Conservation (phyloP, 2,888 invertebrate species). For the Ceraclea dissimilis region DNA sequence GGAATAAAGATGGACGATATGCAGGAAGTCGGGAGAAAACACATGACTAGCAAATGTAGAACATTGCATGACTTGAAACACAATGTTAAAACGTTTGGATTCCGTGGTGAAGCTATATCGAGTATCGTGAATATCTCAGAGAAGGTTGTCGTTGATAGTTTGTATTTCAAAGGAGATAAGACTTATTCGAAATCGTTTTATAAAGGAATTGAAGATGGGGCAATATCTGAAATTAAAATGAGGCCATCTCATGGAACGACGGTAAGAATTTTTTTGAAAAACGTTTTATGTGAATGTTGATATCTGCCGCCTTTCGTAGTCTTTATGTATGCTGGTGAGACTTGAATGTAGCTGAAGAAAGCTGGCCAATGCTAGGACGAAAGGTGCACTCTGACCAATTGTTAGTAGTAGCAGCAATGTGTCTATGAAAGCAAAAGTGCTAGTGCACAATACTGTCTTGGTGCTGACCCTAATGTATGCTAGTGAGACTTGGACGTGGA, state of each 20-base stretch:
- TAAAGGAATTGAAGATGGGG: conserved; percentile 38
- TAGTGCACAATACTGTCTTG: too few relatives aligned
- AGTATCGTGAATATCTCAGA: conserved; percentile 52
- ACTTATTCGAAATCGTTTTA: conserved; percentile 53
- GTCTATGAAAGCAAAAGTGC: too few relatives aligned
- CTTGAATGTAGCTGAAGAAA: too few relatives aligned
- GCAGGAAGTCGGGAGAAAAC: conserved; percentile 49
- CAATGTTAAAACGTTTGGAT: conserved; percentile 54
- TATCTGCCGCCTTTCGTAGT: too few relatives aligned
- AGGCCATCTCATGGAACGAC: conserved; percentile 66
- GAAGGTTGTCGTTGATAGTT: conserved; percentile 53
- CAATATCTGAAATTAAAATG: conserved; percentile 31
- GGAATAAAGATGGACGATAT: conserved; percentile 56
- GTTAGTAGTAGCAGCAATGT: too few relatives aligned
- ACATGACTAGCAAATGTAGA: conserved; percentile 58
- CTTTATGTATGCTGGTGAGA: too few relatives aligned
- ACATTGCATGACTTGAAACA: conserved; percentile 45
- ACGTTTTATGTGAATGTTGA: too few relatives aligned
- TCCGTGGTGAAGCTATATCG: conserved; percentile 59
- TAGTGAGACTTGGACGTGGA: too few relatives aligned
- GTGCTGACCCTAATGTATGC: too few relatives aligned
- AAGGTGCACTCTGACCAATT: too few relatives aligned
- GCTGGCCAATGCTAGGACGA: too few relatives aligned
- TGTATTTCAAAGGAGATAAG: conserved; percentile 35
- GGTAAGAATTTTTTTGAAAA: conserved; percentile 37